Evolutionary conservation across 2,113 vertebrate species (phyloP).

Genomic region (Irena cyanogastra): DNA sequence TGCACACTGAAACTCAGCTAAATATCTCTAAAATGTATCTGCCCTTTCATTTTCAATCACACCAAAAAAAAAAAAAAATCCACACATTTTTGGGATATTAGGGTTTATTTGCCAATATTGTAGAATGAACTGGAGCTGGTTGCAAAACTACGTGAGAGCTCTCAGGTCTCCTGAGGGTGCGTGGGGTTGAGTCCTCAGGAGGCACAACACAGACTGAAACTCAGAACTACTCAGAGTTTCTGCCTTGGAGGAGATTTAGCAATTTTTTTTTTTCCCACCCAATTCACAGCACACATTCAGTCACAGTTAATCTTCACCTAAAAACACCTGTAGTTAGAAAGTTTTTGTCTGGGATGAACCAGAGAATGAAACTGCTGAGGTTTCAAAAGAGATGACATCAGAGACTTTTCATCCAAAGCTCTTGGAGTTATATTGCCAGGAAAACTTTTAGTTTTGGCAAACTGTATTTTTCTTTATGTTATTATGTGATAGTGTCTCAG

Average conservation of each 20-base stretch:
- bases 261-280: neutral
- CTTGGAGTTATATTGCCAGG: neutral
- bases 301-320: neutral
- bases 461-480: neutral
- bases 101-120: neutral
- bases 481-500: neutral
- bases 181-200: accelerated
- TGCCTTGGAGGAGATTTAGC: neutral
- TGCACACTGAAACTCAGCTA: neutral
- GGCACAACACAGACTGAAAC: accelerated
- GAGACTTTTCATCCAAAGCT: neutral
- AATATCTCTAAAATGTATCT: neutral
- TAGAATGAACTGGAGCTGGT: neutral
- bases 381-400: neutral
- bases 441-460: neutral
- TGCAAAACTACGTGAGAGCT: neutral
- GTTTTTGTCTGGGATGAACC: neutral
- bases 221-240: neutral
- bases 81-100: neutral
- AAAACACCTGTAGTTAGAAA: neutral
- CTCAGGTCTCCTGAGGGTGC: neutral
- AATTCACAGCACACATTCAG: neutral
- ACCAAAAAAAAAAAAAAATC: neutral
- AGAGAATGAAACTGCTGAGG: neutral
- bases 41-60: neutral